phyloP scores from a whole-genome alignment of 1,140 invertebrate species.

The Drosophila busckii region DNA sequence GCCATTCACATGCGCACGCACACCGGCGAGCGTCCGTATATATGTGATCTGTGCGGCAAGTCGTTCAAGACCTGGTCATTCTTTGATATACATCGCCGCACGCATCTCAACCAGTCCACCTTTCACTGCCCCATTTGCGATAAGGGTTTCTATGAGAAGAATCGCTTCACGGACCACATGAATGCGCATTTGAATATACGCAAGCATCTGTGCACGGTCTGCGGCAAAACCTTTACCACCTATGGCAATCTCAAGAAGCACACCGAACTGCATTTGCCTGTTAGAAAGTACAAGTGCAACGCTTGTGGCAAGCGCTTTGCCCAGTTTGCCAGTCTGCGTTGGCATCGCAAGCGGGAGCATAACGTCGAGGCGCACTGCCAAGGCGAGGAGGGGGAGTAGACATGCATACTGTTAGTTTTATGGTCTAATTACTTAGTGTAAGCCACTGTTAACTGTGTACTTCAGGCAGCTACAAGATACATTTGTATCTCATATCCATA shows the following conservation, averaged over 20 bases:
- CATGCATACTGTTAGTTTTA: too few species aligned
- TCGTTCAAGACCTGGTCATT: slow-evolving; percentile 76
- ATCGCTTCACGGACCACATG: slow-evolving; percentile 73
- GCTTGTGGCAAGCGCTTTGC: slow-evolving; percentile 60
- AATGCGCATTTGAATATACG: slow-evolving; percentile 71
- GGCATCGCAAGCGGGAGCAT: slow-evolving; percentile 58
- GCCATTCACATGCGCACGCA: slow-evolving; percentile 62
- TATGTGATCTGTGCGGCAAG: slow-evolving; percentile 67
- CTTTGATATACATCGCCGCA: slow-evolving; percentile 66
- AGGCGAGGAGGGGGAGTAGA: background rate
- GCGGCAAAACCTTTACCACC: slow-evolving; percentile 69
- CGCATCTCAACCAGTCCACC: slow-evolving; percentile 72
- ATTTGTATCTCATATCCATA: too few species aligned
- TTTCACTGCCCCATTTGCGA: slow-evolving; percentile 70
- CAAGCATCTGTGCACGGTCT: slow-evolving; percentile 70
- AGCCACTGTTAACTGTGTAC: too few species aligned
- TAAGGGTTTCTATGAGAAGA: slow-evolving; percentile 72
- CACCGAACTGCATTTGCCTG: slow-evolving; percentile 60
- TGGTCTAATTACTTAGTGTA: too few species aligned
- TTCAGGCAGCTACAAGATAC: too few species aligned
- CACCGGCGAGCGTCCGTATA: slow-evolving; percentile 62
- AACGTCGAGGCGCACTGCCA: background rate
- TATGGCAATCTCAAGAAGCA: slow-evolving; percentile 72
- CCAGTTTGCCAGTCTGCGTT: slow-evolving; percentile 69
- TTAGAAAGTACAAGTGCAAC: slow-evolving; percentile 71